Evolutionary conservation across 2,113 vertebrate species (phyloP).

Genomic region (Stegastes partitus): DNA sequence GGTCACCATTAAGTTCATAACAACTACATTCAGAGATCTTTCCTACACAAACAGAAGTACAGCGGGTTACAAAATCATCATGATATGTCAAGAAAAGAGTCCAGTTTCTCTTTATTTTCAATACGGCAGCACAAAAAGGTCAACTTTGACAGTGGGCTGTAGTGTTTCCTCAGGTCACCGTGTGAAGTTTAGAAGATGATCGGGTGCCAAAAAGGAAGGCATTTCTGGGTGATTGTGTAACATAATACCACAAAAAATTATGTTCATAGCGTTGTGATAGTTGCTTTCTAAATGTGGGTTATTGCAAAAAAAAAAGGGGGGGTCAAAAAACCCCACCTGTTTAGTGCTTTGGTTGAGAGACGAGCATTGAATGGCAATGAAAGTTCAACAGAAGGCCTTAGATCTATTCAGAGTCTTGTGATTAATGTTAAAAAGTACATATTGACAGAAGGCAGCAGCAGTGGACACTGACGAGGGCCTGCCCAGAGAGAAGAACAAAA

Average conservation of each 20-base stretch:
- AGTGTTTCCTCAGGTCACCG: no score
- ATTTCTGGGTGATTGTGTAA: not conserved
- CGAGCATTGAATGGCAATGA: not conserved
- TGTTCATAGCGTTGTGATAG: not conserved
- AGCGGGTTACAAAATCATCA: slow-evolving; percentile 22
- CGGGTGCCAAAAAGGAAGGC: not conserved
- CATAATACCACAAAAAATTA: not conserved
- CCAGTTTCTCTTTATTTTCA: slow-evolving; percentile 11
- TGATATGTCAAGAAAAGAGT: slow-evolving; percentile 3
- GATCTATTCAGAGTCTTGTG: slow-evolving; percentile 21
- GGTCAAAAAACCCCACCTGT: slow-evolving; percentile 6
- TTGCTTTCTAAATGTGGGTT: slow-evolving; percentile 24
- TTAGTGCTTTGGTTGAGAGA: slow-evolving; percentile 80
- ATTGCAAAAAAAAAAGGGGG: not conserved
- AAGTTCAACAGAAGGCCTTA: not conserved
- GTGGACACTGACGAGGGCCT: slow-evolving; percentile 87
- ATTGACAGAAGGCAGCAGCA: slow-evolving; percentile 57
- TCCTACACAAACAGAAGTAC: slow-evolving; percentile 51
- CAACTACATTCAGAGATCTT: slow-evolving; percentile 79
- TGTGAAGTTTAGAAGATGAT: not conserved
- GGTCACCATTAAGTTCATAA: slow-evolving; percentile 62
- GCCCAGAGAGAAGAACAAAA: slow-evolving; percentile 80
- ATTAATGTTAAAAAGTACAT: slow-evolving; percentile 28
- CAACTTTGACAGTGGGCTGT: no score
- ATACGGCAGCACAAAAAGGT: not conserved